Evolutionary conservation across 2,797 vertebrate genomes (phyloP), one percentile per base, ranked within the genome.

Genomic region (Urophycis tenuis): DNA sequence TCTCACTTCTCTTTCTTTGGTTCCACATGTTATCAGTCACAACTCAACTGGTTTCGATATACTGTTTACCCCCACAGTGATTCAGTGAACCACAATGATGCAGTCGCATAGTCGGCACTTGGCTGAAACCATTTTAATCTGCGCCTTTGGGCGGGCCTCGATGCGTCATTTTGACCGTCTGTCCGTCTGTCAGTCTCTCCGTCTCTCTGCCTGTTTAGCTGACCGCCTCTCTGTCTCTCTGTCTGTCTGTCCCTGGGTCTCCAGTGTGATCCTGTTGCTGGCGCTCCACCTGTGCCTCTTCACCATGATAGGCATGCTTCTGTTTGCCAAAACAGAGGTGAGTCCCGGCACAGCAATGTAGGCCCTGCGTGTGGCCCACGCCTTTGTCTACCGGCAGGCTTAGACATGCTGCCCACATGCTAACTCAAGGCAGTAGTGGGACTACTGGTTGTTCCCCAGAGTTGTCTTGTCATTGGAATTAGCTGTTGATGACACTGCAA

Each of bases 271-370:
- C 84, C 92, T 99, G 69, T 92, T 99, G 0, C 89, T 99, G 84
- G 91, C 92, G 0, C 84, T 98, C 30, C 97, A 98, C 79, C 93
- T 99, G 79, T 95, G 93, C 64, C 89, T 98, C 74, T 99, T 98
- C 83, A 95, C 97, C 12, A 95, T 96, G 95, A 93, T 97, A 3
- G 97, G 95, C 64, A 97, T 98, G 96, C 88, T 98, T 90, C 92
- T 99, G 71, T 98, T 99, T 82, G 88, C 94, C 22, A 94, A 93
- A 71, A 92, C 92, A 41, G 95, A 95, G 91, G 96, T 97, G 87
- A 92, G 77, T 49, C 29, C 11, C 41, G 5, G 0, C 39, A 53
- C 17, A 5, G 73, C 25, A 72, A 45, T 22, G 60, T 36, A 76
- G 36, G 10, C 72, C n/a, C 25, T 29, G 10, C 53, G 2, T 29